These are phyloP conservation scores for Apodemia zela DNA, from an alignment of 2,888 invertebrate species.

Conservation along the genomic window DNA sequence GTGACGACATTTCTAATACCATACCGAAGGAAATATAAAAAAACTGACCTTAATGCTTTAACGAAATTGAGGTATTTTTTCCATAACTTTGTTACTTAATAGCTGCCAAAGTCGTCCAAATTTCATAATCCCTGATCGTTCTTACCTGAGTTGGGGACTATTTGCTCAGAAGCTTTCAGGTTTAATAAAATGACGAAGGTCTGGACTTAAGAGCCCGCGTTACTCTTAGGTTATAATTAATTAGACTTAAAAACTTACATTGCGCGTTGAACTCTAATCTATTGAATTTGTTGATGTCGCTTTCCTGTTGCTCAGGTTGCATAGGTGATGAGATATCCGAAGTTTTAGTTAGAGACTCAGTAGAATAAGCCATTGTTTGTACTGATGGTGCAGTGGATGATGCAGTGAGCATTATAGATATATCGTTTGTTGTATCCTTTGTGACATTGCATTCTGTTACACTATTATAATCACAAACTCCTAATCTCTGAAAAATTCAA, in stretches of 20 bases:
- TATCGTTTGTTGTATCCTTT: neutral
- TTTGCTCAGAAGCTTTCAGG: too few species aligned
- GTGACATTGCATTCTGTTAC: constrained; percentile 76
- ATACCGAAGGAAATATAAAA: too few species aligned
- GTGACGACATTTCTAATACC: too few species aligned
- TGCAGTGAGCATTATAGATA: constrained; percentile 12
- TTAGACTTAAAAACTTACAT: constrained; percentile 48
- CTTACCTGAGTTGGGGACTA: too few species aligned
- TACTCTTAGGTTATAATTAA: too few species aligned
- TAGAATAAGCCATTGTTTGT: constrained; percentile 2
- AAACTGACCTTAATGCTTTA: too few species aligned
- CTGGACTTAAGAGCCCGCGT: too few species aligned
- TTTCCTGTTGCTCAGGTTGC: neutral
- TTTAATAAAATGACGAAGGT: too few species aligned
- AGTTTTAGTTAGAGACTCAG: neutral
- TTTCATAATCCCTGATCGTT: too few species aligned
- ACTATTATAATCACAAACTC: constrained; percentile 83
- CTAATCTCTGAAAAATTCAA: constrained; percentile 70
- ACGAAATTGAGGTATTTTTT: too few species aligned
- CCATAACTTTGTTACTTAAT: too few species aligned
- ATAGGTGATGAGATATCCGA: neutral
- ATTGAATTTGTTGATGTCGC: constrained; percentile 28
- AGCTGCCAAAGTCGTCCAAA: too few species aligned
- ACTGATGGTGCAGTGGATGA: constrained; percentile 6
- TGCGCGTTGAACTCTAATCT: constrained; percentile 49